Evolutionary conservation across 2,888 invertebrate species (phyloP), one percentile per base, ranked within the genome.

Genomic region (Leptinotarsa rubiginosa): DNA sequence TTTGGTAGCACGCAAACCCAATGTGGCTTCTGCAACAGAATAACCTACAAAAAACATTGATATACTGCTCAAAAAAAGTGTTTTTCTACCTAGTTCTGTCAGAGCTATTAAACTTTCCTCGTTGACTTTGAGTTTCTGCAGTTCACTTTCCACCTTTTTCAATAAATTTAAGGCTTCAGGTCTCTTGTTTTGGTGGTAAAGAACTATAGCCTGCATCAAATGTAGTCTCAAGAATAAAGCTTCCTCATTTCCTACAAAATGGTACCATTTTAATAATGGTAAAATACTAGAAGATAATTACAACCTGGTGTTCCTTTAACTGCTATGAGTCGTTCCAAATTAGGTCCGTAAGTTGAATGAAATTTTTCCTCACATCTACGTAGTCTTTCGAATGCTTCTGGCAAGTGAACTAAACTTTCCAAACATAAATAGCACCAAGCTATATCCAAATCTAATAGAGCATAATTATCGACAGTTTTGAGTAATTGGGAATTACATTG

Each of bases 401-500:
- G 93, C 66, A 94, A 86, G 80, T 93, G 92, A 0, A 91, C 89
- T 52, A 96, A 90, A 84, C 91, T 93, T 86, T 92, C 91, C 31
- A 96, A 89, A 83, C 93, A 92, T 69, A 96, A 90, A 88, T 96
- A 96, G 86, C 96, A 95, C 96, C 96, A 96, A n/a, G 95, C 93
- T 78, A 96, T 93, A 87, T 96, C 96, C 83, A 96, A 88, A 87
- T 95, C 95, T 49, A 96, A 89, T 5, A 96, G 89, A 0, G 94
- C 96, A 88, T 93, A 95, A 87, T 96, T 96, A 88, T 96, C 96
- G 13, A 95, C 95, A 0, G 90, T 87, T 73, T 92, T 89, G 47
- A 96, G 88, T 68, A 94, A 87, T 31, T 90, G 88, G 0, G 93
- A 91, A 31, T 92, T 89, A 85, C 94, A 94, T 71, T 90, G 91